phyloP scores from a whole-genome alignment of 1,140 invertebrate genomes.

The Bombus confusus region DNA sequence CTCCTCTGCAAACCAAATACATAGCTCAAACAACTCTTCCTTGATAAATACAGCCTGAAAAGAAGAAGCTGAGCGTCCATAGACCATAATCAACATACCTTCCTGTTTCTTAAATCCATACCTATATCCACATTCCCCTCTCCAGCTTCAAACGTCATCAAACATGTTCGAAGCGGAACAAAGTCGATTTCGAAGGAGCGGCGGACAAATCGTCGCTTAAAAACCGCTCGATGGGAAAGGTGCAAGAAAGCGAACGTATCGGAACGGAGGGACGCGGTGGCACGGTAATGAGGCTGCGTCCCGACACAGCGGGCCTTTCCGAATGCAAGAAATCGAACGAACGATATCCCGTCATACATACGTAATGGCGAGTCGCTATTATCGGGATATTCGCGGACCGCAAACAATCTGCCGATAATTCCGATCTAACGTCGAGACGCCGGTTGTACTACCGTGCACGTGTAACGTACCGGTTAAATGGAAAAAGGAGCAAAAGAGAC shows the following conservation, averaged over 20 bases:
- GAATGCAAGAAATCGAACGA: slow-evolving; percentile 48
- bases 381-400: slow-evolving; percentile 76
- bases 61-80: too few relatives aligned
- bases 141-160: neutral
- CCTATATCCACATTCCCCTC: neutral
- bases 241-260: slow-evolving; percentile 8
- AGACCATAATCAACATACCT: neutral
- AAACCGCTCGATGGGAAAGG: slow-evolving; percentile 12
- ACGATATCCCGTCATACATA: slow-evolving; percentile 54
- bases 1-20: too few relatives aligned
- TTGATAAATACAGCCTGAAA: too few relatives aligned
- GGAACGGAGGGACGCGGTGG: slow-evolving; percentile 27
- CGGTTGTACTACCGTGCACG: neutral
- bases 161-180: neutral
- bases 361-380: slow-evolving; percentile 73
- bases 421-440: slow-evolving; percentile 61
- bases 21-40: too few relatives aligned
- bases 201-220: slow-evolving; percentile 16
- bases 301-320: slow-evolving; percentile 12
- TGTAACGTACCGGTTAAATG: neutral
- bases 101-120: neutral
- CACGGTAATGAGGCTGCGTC: slow-evolving; percentile 44
- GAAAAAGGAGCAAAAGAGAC: neutral
- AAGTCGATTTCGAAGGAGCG: neutral
- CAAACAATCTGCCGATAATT: slow-evolving; percentile 72